Evolutionary conservation across 1,140 invertebrate genomes (phyloP).

Genomic region (Cardiocondyla obscurior): DNA sequence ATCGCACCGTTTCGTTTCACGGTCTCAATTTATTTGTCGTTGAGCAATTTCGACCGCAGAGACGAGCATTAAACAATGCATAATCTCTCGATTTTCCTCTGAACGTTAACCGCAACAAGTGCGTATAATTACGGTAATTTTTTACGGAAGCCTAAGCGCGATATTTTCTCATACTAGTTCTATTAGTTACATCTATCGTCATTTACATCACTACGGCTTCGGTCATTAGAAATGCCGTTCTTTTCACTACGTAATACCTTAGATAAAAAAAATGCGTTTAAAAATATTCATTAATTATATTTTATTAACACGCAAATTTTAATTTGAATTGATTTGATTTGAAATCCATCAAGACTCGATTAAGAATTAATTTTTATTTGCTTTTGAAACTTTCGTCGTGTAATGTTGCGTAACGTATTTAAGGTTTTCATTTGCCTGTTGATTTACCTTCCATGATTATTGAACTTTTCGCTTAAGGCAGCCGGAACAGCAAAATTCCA

Average conservation of each 20-base stretch:
- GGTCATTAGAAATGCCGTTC: neutral
- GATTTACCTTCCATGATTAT: neutral
- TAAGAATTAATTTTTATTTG: neutral
- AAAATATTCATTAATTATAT: too few relatives aligned
- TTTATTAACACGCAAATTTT: too few relatives aligned
- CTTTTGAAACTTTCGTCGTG: neutral
- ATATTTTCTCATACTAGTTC: neutral
- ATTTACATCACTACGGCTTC: neutral
- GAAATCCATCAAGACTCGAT: neutral
- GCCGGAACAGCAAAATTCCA: neutral
- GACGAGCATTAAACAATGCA: constrained; percentile 16
- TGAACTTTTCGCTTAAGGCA: neutral
- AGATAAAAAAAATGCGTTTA: too few relatives aligned
- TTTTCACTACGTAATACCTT: too few relatives aligned
- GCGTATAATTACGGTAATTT: constrained; percentile 32
- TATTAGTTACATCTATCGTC: constrained; percentile 1
- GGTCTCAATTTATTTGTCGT: constrained; percentile 29
- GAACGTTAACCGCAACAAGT: neutral
- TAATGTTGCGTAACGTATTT: neutral
- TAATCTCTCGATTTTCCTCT: constrained; percentile 3
- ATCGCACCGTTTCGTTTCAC: constrained; percentile 5
- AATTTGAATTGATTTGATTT: too few relatives aligned
- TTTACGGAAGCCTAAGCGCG: neutral
- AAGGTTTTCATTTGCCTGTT: neutral
- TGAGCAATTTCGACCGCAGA: neutral